Evolutionary conservation across 1,140 invertebrate species (phyloP).

Genomic region (Camponotus pennsylvanicus): DNA sequence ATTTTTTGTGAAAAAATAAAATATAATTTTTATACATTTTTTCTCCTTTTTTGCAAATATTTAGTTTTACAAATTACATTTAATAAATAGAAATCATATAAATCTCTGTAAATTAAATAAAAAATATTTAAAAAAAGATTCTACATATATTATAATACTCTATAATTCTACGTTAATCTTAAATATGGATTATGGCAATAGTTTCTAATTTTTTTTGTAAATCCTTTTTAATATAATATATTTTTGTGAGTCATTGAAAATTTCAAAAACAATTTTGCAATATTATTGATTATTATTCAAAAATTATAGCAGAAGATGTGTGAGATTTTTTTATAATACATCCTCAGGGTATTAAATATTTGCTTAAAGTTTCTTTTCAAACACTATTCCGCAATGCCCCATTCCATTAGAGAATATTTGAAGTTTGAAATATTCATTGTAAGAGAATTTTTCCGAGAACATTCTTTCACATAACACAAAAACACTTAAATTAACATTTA

Average conservation of each 20-base stretch:
- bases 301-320: not conserved
- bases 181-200: no score
- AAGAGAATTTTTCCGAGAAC: not conserved
- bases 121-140: no score
- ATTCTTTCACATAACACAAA: not conserved
- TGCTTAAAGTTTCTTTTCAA: slow-evolving; percentile 18
- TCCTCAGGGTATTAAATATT: not conserved
- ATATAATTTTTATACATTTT: no score
- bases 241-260: not conserved
- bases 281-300: not conserved
- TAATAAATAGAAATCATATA: no score
- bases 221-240: not conserved
- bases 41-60: no score
- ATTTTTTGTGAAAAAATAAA: no score
- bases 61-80: no score
- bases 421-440: not conserved
- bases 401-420: not conserved
- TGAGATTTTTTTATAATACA: not conserved
- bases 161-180: no score
- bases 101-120: no score
- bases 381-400: not conserved
- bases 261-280: not conserved
- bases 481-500: not conserved
- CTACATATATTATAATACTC: no score
- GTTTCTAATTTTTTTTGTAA: not conserved